Evolutionary conservation across 1,140 invertebrate genomes (phyloP).

Genomic region (Drosophila micromelanica): DNA sequence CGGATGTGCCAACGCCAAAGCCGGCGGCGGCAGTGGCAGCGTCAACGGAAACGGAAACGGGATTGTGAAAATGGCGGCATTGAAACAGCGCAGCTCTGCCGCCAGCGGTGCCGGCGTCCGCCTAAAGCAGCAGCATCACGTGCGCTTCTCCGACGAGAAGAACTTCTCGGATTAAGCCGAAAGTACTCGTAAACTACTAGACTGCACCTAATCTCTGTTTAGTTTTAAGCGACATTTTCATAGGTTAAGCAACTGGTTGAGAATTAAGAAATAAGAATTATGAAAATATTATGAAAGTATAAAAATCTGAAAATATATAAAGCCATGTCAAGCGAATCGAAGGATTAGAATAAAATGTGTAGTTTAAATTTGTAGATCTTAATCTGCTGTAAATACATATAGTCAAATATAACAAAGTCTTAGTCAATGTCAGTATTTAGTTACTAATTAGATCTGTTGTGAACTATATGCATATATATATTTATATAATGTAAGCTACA

Average conservation of each 20-base stretch:
- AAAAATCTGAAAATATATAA: slow-evolving; percentile 30
- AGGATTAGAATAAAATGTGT: slow-evolving; percentile 31
- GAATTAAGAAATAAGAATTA: neutral
- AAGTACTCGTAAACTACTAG: slow-evolving; percentile 66
- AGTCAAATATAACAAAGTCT: slow-evolving; percentile 35
- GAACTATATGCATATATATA: slow-evolving; percentile 52
- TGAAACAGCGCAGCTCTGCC: slow-evolving; percentile 20
- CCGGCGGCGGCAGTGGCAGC: slow-evolving; percentile 18
- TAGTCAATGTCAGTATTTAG: slow-evolving; percentile 73
- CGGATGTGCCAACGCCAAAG: slow-evolving; percentile 46
- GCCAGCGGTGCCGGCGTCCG: slow-evolving; percentile 33
- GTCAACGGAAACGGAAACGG: slow-evolving; percentile 36
- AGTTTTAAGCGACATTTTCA: slow-evolving; percentile 34
- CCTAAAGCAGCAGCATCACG: slow-evolving; percentile 81
- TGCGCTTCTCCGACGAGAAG: slow-evolving; percentile 82
- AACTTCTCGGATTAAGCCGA: slow-evolving; percentile 80
- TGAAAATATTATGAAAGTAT: slow-evolving; percentile 28
- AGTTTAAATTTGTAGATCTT: slow-evolving; percentile 41
- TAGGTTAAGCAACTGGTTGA: slow-evolving; percentile 37
- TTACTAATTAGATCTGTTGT: slow-evolving; percentile 65
- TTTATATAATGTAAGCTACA: slow-evolving; percentile 36
- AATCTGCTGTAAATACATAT: slow-evolving; percentile 59
- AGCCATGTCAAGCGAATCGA: slow-evolving; percentile 28
- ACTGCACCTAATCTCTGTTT: slow-evolving; percentile 80
- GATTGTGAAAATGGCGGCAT: slow-evolving; percentile 60